Evolutionary conservation across 2,113 vertebrate genomes (phyloP), one percentile per base, ranked within the genome.

Genomic region (Gopherus flavomarginatus): DNA sequence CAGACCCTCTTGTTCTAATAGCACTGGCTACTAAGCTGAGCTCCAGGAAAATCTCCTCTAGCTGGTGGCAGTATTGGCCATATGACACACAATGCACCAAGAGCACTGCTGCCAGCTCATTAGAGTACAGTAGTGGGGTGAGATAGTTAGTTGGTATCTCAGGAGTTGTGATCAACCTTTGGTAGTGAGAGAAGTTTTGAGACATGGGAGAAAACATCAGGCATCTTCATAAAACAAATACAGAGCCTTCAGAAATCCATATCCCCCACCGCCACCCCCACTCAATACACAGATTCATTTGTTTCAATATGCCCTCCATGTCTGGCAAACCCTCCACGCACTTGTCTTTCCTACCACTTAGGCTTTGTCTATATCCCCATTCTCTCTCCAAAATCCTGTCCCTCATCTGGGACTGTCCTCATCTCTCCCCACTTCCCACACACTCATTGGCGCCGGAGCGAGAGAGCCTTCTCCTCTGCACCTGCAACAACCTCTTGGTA

Each of bases 371-470:
- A 1, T 42, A 21, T 47, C 49, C 24, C 17, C 35, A 90, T 50
- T 0, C 59, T 62, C 29, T 35, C 29, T 35, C 0, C 72, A 57
- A 2, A 49, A 52, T 22, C 52, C 77, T 81, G 75, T 12, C 54
- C 8, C 24, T 42, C 11, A 11, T 9, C 8, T 72, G 35, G 17
- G 19, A 4, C 16, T 44, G 44, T 35, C 49, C n/a, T 78, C 29
- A 19, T 19, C 44, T 86, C 7, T n/a, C 44, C 44, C 77, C 13
- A 2, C n/a, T 38, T 38, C n/a, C 17, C 44, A 9, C 1, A 0
- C 8, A 44, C 82, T 88, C 6, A 1, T 47, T 38, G 1, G 0
- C 8, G 19, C 72, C 35, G 14, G 11, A 14, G 21, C 24, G 0
- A 16, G 5, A 35, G 69, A 54, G 29, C 8, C 87, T 88, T 77